Conservation (phyloP, 2,797 vertebrate species). For the Podargus strigoides region DNA sequence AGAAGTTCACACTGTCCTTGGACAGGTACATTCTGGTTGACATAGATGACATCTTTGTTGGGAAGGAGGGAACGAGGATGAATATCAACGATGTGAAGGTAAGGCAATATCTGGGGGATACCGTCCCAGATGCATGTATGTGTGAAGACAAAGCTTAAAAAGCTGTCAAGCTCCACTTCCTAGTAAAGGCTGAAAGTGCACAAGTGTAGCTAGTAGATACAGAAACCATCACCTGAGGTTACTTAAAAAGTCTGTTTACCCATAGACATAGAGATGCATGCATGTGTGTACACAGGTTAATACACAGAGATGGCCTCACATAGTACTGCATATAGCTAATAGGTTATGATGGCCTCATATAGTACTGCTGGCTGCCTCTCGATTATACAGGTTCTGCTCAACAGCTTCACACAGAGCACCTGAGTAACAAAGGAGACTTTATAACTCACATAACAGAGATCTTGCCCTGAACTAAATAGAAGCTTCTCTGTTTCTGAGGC, state of each 20-base stretch:
- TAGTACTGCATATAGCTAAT: not conserved
- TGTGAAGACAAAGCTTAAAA: not conserved
- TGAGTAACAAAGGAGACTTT: not conserved
- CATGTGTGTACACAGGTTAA: rapidly evolving
- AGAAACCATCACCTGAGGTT: not conserved
- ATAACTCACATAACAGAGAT: not conserved
- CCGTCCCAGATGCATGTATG: rapidly evolving
- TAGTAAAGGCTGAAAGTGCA: not conserved
- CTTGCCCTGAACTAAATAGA: not conserved
- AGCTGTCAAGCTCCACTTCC: not conserved
- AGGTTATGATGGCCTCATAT: not conserved
- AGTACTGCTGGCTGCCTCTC: not conserved
- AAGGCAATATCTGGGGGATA: slow-evolving; percentile 40
- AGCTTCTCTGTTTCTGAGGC: not conserved
- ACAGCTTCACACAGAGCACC: not conserved
- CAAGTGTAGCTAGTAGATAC: not conserved
- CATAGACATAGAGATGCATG: not conserved
- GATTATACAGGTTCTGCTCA: not conserved
- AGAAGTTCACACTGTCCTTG: slow-evolving; percentile 85
- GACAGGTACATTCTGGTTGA: slow-evolving; percentile 94
- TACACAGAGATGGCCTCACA: not conserved
- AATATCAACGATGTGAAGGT: slow-evolving; percentile 96
- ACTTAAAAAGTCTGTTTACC: not conserved
- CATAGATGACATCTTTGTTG: slow-evolving; percentile 97
- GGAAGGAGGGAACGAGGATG: slow-evolving; percentile 97